These are phyloP conservation scores for Ptychobarbus kaznakovi DNA, from an alignment of 2,797 vertebrate species.

Conservation along the genomic window DNA sequence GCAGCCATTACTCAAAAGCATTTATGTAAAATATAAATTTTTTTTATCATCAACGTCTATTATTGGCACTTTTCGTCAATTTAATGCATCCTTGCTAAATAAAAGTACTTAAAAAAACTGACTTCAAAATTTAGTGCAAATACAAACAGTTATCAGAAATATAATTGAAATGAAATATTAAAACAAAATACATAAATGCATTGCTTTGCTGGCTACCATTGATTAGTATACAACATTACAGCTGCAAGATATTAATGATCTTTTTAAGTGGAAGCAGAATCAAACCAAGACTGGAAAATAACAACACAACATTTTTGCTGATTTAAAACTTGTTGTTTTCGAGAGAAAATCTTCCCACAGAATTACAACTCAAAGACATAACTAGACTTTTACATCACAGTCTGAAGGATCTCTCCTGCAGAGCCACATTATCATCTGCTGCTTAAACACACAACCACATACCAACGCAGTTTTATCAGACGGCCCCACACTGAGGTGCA, in stretches of 20 bases:
- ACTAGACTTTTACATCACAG: slow-evolving; percentile 15
- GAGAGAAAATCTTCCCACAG: neutral
- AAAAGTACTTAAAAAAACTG: neutral
- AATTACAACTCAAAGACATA: slow-evolving; percentile 39
- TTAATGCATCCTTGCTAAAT: neutral
- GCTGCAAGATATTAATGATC: neutral
- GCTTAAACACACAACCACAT: slow-evolving; percentile 32
- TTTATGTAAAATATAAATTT: neutral
- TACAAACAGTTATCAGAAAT: neutral
- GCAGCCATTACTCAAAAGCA: neutral
- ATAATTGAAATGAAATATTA: neutral
- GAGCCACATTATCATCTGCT: slow-evolving; percentile 27
- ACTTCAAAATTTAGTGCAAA: neutral
- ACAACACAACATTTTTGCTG: neutral
- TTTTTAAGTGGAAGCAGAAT: neutral
- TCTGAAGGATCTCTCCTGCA: slow-evolving; percentile 24
- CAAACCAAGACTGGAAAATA: neutral
- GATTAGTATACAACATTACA: neutral
- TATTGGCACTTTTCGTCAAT: neutral
- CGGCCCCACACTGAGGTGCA: slow-evolving; percentile 55
- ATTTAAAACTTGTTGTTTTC: neutral
- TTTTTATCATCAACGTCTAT: neutral
- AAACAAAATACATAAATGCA: neutral
- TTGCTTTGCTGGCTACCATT: neutral
- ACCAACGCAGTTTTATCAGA: slow-evolving; percentile 39